Base-by-base conservation (phyloP, 2,113 vertebrate genomes). In the Psittacula cyanocephala region DNA sequence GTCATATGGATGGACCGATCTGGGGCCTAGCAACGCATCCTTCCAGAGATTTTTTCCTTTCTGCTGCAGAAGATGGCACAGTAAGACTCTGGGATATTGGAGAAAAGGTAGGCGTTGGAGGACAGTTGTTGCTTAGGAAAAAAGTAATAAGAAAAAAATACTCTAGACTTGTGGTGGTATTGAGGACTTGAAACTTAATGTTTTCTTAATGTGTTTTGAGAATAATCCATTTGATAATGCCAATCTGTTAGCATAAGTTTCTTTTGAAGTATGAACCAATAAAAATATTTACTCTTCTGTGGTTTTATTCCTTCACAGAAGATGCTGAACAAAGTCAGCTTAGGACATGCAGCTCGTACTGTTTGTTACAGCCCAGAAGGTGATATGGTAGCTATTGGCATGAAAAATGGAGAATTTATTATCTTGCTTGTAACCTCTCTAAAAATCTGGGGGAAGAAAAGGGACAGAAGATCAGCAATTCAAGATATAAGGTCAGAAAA, bases 401-500 rank as follows among this genome's bases (percentile, higher is more conserved):
- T 99, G 99, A 99, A 98, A 96, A 99, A 99, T 28, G 99, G 99
- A 97, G 99, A 99, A 97, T 99, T 99, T 97, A 99, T 99, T 96
- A 99, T 99, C 89, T 98, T 99, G 69, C 97, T 99, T 82, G 99
- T 99, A 39, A 98, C 98, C 13, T 99, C 99, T 27, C 98, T 99
- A 41, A 99, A 99, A 97, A 99, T 99, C 95, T 99, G 99, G 99
- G 99, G 99, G 70, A 99, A 99, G 95, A 99, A 99, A 96, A 98
- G 99, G 93, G 99, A 99, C 79, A 98, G 99, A 55, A 99, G 99
- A 83, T 99, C 99, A 71, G 96, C 99, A 7, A 99, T 99, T 88
- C 99, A 99, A 83, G 99, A 99, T 93, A 99, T 99, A 95, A 99
- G 99, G 99, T 99, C 44, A 94, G 98, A 96, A 88, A 89, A 89